phyloP scores from a whole-genome alignment of 1,140 invertebrate genomes.

The Panagrolaimus sp. region DNA sequence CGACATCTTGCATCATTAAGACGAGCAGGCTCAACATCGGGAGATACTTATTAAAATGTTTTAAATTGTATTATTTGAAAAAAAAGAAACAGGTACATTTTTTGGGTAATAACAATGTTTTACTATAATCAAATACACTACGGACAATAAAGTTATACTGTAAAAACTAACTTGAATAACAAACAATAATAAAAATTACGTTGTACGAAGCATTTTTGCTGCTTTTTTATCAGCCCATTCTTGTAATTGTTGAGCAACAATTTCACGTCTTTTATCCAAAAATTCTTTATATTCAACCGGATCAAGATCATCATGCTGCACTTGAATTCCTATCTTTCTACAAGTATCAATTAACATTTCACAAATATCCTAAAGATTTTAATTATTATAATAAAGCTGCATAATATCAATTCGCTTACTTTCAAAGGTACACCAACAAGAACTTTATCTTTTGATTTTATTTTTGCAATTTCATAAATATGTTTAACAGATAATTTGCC shows the following conservation, averaged over 20 bases:
- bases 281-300: slow-evolving; percentile 76
- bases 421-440: slow-evolving; percentile 67
- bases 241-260: slow-evolving; percentile 71
- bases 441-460: slow-evolving; percentile 79
- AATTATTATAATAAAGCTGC: slow-evolving; percentile 67
- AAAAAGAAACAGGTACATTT: too few species aligned
- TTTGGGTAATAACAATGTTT: too few species aligned
- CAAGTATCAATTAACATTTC: slow-evolving; percentile 35
- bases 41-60: not conserved
- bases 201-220: slow-evolving; percentile 79
- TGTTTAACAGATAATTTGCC: slow-evolving; percentile 91
- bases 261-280: slow-evolving; percentile 69
- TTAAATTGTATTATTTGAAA: too few species aligned
- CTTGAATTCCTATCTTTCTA: slow-evolving; percentile 53
- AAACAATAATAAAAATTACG: not conserved
- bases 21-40: slow-evolving; percentile 8
- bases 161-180: not conserved
- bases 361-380: slow-evolving; percentile 43
- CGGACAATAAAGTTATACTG: too few species aligned
- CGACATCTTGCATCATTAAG: slow-evolving; percentile 1
- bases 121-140: too few species aligned
- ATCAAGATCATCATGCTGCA: slow-evolving; percentile 72
- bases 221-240: slow-evolving; percentile 77
- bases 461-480: slow-evolving; percentile 93
- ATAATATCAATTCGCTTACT: slow-evolving; percentile 73